Evolutionary conservation across 2,797 vertebrate species (phyloP), one percentile per base, ranked within the genome.

Genomic region (Loriculus beryllinus): DNA sequence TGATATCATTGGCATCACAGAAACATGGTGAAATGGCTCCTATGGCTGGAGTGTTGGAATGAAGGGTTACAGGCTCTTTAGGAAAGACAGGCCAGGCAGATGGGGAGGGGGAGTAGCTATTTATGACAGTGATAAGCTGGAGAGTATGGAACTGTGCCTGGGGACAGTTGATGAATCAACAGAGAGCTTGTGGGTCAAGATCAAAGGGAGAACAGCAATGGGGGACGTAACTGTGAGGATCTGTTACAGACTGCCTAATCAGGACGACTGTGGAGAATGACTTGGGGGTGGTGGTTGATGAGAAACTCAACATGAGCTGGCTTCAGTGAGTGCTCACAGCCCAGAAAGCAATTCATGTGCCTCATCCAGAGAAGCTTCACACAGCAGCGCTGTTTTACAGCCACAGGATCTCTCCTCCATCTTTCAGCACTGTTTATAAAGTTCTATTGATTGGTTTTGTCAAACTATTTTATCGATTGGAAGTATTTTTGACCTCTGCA

Each of bases 381-480:
- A 0, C 1, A 3, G 43, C 74, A 69, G 35, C 1, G 1, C 35
- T 51, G 40, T 33, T 79, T 76, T 85, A 68, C n/a, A 82, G 52
- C 63, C 59, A 18, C 0, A 23, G 31, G 68, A 49, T 59, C 59
- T 86, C 63, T 88, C 63, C 43, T 88, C 86, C 21, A 39, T 79
- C 59, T 71, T 92, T 59, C 72, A 51, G 57, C 4, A 3, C 35
- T 76, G 63, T 83, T 88, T 80, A 49, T 57, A 70, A 78, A 39
- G 52, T 59, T 90, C 70, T 71, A 88, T 82, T 71, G 76, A 76
- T 79, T 47, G n/a, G 28, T 60, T 94, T 94, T 67, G n/a, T 90
- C 45, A 3, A 95, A 90, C 63, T 76, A 51, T 88, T 88, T 82
- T 86, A 82, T 92, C 3, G 45, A 90, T 49, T 70, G 25, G 40